phyloP scores from a whole-genome alignment of 1,140 invertebrate genomes.

The Drosophila elegans region DNA sequence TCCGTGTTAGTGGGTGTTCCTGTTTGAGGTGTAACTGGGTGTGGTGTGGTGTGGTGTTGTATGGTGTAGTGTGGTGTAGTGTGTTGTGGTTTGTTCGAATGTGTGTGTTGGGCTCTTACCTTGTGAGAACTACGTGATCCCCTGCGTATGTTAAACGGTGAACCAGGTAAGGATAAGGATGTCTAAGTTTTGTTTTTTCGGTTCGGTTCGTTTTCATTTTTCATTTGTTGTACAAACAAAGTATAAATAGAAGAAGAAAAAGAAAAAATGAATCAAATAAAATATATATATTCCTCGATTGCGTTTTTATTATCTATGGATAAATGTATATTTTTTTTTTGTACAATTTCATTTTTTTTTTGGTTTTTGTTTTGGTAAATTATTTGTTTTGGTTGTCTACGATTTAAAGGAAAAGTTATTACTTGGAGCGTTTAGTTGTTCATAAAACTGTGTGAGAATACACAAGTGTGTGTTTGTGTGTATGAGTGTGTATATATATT shows the following conservation, averaged over 20 bases:
- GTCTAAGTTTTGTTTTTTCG: constrained; percentile 89
- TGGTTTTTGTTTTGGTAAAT: constrained; percentile 30
- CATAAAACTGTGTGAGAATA: constrained; percentile 10
- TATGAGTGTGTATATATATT: constrained; percentile 14
- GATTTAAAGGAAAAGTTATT: constrained; percentile 49
- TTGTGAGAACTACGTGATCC: constrained; percentile 96
- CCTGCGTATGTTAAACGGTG: constrained; percentile 96
- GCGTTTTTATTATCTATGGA: constrained; percentile 50
- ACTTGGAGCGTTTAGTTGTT: constrained; percentile 37
- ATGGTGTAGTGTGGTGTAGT: constrained; percentile 26
- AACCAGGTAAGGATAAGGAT: constrained; percentile 97
- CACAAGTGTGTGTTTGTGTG: constrained; percentile 1
- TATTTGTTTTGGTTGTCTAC: constrained; percentile 38
- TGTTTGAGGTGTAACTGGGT: constrained; percentile 39
- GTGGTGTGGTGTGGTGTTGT: constrained; percentile 27
- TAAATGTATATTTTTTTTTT: constrained; percentile 57
- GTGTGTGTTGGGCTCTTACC: constrained; percentile 86
- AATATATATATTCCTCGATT: constrained; percentile 69
- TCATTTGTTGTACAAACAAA: constrained; percentile 75
- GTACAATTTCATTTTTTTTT: constrained; percentile 33
- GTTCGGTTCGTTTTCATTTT: constrained; percentile 62
- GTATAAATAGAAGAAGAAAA: constrained; percentile 83
- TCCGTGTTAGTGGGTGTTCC: constrained; percentile 5
- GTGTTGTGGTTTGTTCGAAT: constrained; percentile 30
- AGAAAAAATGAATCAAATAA: constrained; percentile 81